Evolutionary conservation across 2,113 vertebrate species (phyloP).

Genomic region (Meriones unguiculatus): DNA sequence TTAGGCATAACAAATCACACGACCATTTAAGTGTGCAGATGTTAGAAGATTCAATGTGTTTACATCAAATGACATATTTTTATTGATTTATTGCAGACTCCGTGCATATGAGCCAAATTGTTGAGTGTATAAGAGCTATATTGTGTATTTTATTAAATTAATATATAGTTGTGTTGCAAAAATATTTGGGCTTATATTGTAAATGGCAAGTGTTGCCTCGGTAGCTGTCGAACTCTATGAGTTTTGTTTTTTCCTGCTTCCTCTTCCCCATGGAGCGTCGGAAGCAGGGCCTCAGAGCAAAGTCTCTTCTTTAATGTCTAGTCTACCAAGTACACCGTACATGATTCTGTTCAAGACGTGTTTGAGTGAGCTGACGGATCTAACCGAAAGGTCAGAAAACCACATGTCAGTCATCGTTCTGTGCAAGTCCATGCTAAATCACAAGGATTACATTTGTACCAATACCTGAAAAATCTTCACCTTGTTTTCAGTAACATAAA

Average conservation of each 20-base stretch:
- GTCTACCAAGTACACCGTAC: slow-evolving; percentile 92
- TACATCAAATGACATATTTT: slow-evolving; percentile 99
- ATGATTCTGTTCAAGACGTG: slow-evolving; percentile 96
- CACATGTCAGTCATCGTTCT: slow-evolving; percentile 86
- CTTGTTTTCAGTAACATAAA: slow-evolving; percentile 65
- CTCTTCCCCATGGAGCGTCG: slow-evolving; percentile 93
- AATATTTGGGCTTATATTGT: slow-evolving; percentile 99
- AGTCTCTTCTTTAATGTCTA: slow-evolving; percentile 94
- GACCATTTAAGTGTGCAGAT: slow-evolving; percentile 99
- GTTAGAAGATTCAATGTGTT: slow-evolving; percentile 99
- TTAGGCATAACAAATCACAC: slow-evolving; percentile 95
- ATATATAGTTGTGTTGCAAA: slow-evolving; percentile 99
- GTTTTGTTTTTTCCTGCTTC: slow-evolving; percentile 96
- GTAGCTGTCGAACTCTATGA: slow-evolving; percentile 99
- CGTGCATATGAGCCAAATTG: slow-evolving; percentile 99
- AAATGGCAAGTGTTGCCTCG: slow-evolving; percentile 99
- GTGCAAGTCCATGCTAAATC: slow-evolving; percentile 89
- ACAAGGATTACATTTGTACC: slow-evolving; percentile 84
- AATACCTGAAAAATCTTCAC: slow-evolving; percentile 80
- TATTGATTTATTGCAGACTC: slow-evolving; percentile 99
- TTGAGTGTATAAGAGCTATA: slow-evolving; percentile 99
- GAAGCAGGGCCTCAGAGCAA: slow-evolving; percentile 95
- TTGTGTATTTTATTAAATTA: slow-evolving; percentile 99
- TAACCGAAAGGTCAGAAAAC: slow-evolving; percentile 87
- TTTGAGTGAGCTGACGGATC: slow-evolving; percentile 93